These are phyloP conservation scores for Dorcus parallelipipedus DNA, from an alignment of 2,888 invertebrate species.

Conservation along the genomic window DNA sequence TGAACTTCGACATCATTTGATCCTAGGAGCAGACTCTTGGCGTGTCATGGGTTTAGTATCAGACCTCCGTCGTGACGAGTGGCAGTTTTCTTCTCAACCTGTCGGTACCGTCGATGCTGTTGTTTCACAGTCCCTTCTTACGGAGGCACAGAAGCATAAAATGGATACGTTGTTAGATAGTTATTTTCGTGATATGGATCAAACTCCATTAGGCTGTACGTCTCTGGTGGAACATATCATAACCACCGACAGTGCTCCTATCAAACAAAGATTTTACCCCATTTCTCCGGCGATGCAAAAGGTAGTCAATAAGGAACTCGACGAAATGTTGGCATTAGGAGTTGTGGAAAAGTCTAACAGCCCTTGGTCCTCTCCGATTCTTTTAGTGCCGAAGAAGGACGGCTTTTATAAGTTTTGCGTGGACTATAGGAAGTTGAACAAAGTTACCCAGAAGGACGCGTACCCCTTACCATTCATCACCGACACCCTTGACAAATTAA, in stretches of 20 bases:
- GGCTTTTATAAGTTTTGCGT: too few relatives aligned
- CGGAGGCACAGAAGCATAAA: neutral
- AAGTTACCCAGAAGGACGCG: too few relatives aligned
- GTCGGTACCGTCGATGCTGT: neutral
- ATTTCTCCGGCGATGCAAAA: constrained; percentile 22
- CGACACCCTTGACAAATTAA: too few relatives aligned
- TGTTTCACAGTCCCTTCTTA: neutral
- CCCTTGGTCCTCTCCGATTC: too few relatives aligned
- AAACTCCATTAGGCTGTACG: neutral
- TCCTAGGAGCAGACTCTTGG: constrained; percentile 9
- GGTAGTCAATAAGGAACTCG: constrained; percentile 28
- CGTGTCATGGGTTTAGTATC: constrained; percentile 3
- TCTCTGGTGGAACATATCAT: constrained; percentile 8
- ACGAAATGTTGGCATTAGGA: constrained; percentile 16
- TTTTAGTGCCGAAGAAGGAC: too few relatives aligned
- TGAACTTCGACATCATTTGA: neutral
- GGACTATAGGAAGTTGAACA: too few relatives aligned
- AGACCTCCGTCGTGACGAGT: neutral
- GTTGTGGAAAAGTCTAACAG: constrained; percentile 31
- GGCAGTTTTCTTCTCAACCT: constrained; percentile 1
- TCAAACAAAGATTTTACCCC: constrained; percentile 25
- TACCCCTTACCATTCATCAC: too few relatives aligned
- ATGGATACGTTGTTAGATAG: neutral
- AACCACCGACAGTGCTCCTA: constrained; percentile 5
- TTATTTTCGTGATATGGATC: neutral